Percentiles rank a stretch among this genome's conserved stretches.
These are phyloP conservation scores for Anoura caudifer DNA, from an alignment of 2,113 vertebrate species.

Conservation along the genomic window DNA sequence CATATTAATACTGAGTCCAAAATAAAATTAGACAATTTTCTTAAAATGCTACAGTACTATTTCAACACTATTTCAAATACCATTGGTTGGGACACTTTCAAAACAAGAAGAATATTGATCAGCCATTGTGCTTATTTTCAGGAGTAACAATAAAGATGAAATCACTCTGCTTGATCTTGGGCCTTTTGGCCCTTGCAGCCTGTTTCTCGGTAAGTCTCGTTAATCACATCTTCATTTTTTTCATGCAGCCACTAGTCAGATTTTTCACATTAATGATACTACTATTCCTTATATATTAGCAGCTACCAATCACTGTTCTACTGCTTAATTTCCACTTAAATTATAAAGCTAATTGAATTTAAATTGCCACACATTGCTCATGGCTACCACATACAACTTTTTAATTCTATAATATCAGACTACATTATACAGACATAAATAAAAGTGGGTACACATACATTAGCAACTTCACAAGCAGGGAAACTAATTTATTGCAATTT, in stretches of 20 bases:
- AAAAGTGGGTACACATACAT: not conserved
- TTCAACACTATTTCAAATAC: not conserved
- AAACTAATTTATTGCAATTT: not conserved
- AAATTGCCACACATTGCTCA: not conserved
- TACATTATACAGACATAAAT: not conserved
- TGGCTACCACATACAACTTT: not conserved
- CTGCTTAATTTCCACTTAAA: not conserved
- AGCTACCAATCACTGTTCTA: not conserved
- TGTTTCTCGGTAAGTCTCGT: constrained; percentile 36
- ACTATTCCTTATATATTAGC: not conserved
- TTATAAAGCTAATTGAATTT: not conserved
- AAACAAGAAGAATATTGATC: not conserved
- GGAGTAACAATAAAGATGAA: not conserved
- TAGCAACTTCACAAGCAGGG: not conserved
- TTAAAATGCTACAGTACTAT: not conserved
- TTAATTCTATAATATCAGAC: not conserved
- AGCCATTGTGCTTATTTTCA: not conserved
- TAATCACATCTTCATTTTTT: not conserved
- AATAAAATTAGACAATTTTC: not conserved
- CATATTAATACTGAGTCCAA: not conserved
- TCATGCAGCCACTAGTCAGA: not conserved
- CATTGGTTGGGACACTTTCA: not conserved
- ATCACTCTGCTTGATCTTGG: not conserved
- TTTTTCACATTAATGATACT: not conserved
- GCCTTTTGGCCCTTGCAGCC: constrained; percentile 4